Percentiles rank a stretch among this genome's conserved stretches.
Conservation (phyloP, 2,888 invertebrate species). For the Eupelmus urozonus region DNA sequence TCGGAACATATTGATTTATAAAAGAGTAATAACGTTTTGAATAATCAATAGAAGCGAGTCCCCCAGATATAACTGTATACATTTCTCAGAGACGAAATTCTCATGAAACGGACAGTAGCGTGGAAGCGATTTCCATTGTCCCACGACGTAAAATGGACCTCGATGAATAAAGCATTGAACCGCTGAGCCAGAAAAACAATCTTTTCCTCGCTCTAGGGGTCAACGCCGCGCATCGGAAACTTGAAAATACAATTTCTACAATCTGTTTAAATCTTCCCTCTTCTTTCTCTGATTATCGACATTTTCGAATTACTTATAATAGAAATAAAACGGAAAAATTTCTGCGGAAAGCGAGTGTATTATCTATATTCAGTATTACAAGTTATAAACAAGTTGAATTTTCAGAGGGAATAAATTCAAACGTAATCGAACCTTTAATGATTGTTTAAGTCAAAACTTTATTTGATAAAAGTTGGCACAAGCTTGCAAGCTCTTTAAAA, state of each 20-base stretch:
- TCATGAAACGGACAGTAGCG: conserved; percentile 49
- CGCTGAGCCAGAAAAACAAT: conserved; percentile 57
- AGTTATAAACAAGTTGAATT: too few species aligned
- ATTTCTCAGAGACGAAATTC: conserved; percentile 41
- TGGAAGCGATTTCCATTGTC: conserved; percentile 37
- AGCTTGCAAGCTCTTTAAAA: too few species aligned
- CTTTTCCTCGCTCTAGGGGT: conserved; percentile 25
- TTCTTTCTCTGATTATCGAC: too few species aligned
- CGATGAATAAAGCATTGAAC: conserved; percentile 57
- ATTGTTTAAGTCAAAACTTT: too few species aligned
- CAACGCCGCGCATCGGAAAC: conserved; percentile 43
- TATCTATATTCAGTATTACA: too few species aligned
- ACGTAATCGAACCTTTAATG: too few species aligned
- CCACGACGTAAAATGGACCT: conserved; percentile 44
- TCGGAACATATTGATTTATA: conserved; percentile 41
- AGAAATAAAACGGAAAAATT: neutral
- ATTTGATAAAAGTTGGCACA: too few species aligned
- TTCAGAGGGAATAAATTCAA: too few species aligned
- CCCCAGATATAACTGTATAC: conserved; percentile 6
- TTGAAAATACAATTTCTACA: conserved; percentile 26
- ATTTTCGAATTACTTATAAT: too few species aligned
- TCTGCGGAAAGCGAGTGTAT: neutral
- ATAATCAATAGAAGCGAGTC: conserved; percentile 38
- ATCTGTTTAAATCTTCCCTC: neutral
- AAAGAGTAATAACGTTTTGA: conserved; percentile 42